Percentiles rank a stretch among this genome's conserved stretches.
Evolutionary conservation across 2,888 invertebrate genomes (phyloP).

Genomic region (Brenthis ino): DNA sequence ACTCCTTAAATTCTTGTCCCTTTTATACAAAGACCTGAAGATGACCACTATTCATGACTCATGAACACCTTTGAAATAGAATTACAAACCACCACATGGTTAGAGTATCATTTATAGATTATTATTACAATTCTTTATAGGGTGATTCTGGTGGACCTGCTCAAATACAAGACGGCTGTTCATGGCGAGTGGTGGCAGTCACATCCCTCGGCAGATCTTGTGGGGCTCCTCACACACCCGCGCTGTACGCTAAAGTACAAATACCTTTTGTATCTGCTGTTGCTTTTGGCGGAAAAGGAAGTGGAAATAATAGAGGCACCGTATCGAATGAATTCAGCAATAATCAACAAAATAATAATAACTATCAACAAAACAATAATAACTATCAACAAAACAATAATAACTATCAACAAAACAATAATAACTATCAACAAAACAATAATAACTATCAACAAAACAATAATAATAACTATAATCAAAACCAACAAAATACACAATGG

Average conservation of each 20-base stretch:
- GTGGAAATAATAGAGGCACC: conserved; percentile 14
- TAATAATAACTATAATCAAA: conserved; percentile 4
- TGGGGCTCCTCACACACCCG: conserved; percentile 67
- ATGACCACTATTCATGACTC: no score
- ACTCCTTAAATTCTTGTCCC: no score
- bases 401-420: not conserved
- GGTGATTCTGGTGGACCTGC: conserved; percentile 76
- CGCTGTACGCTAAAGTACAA: conserved; percentile 61
- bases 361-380: not conserved
- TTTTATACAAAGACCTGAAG: no score
- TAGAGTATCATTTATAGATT: no score
- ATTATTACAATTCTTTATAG: conserved; percentile 46
- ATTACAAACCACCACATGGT: no score
- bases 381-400: conserved; percentile 16
- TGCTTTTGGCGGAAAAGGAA: conserved; percentile 38
- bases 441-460: conserved; percentile 17
- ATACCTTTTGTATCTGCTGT: conserved; percentile 47
- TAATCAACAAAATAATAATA: conserved; percentile 18
- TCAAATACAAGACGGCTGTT: conserved; percentile 68
- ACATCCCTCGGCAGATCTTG: conserved; percentile 71
- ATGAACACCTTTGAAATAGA: no score
- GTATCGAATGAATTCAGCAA: not conserved
- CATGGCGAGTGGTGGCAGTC: conserved; percentile 68
- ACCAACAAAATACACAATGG: conserved; percentile 6
- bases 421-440: not conserved